These are phyloP conservation scores for Dromaius novaehollandiae DNA, from an alignment of 2,113 vertebrate genomes.

Conservation along the genomic window DNA sequence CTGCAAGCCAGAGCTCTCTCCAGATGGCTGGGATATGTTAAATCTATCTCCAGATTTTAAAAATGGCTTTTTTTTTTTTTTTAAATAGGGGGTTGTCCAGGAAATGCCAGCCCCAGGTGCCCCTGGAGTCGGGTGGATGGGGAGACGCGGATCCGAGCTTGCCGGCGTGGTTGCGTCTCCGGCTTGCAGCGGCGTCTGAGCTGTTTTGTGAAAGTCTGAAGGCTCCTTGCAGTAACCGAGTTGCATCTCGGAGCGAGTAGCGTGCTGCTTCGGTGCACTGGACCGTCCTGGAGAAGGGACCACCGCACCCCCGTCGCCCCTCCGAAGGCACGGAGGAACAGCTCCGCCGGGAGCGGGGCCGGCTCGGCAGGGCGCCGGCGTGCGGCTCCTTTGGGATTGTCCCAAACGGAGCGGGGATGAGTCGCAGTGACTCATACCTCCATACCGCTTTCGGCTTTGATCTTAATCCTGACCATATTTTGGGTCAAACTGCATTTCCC, in stretches of 20 bases:
- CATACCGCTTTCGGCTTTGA: not conserved
- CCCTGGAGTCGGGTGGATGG: not conserved
- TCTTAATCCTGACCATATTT: not conserved
- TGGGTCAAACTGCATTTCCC: not conserved
- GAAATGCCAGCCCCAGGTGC: not conserved
- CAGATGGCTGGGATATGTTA: not conserved
- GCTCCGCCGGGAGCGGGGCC: fast-evolving
- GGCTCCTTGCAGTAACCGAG: fast-evolving
- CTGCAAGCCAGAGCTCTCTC: not conserved
- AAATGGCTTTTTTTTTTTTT: not conserved
- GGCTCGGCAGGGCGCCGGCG: not conserved
- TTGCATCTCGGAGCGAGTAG: not conserved
- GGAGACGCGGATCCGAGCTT: not conserved
- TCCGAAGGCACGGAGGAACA: not conserved
- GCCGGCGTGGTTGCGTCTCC: not conserved
- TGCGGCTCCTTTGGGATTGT: not conserved
- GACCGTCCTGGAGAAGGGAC: not conserved
- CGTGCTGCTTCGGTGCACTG: not conserved
- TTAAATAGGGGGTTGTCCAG: not conserved
- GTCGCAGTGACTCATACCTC: not conserved
- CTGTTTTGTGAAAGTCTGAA: not conserved
- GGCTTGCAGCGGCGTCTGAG: not conserved
- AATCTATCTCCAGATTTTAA: not conserved
- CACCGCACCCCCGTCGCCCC: not conserved
- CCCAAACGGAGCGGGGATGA: not conserved